Conservation (phyloP, 2,797 vertebrate species). For the Leuciscus waleckii region DNA sequence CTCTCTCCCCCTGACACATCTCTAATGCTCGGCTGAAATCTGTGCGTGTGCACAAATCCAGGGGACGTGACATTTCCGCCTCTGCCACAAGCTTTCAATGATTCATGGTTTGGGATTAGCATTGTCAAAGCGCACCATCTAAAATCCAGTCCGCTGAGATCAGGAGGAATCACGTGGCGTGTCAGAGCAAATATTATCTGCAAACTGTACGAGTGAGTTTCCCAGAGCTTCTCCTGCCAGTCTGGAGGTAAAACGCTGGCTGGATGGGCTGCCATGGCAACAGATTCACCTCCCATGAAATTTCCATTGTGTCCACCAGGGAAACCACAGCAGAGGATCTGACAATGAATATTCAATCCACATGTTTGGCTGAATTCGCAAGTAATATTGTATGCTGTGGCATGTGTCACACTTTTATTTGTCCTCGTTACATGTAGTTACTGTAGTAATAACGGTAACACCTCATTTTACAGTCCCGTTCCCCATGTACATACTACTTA, state of each 20-base stretch:
- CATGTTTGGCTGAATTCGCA: background rate
- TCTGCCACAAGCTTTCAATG: conserved; percentile 79
- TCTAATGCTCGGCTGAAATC: conserved; percentile 64
- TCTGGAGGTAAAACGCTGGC: conserved; percentile 75
- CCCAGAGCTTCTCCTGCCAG: conserved; percentile 55
- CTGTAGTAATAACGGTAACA: too few species aligned
- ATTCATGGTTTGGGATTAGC: conserved; percentile 80
- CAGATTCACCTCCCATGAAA: conserved; percentile 73
- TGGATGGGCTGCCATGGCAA: conserved; percentile 82
- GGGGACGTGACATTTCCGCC: conserved; percentile 80
- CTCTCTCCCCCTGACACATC: conserved; percentile 21
- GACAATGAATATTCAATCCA: background rate
- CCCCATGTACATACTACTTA: too few species aligned
- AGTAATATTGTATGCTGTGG: background rate
- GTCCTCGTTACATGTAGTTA: too few species aligned
- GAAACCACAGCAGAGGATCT: conserved; percentile 40
- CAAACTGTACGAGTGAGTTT: conserved; percentile 55
- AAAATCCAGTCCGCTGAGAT: conserved; percentile 59
- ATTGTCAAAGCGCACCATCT: conserved; percentile 71
- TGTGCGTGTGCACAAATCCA: conserved; percentile 70
- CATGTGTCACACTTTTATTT: background rate
- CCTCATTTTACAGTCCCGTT: too few species aligned
- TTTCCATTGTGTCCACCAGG: conserved; percentile 44
- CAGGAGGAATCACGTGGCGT: conserved; percentile 46
- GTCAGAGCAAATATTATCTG: conserved; percentile 51